Evolutionary conservation across 2,888 invertebrate genomes (phyloP).

Genomic region (Morpho deidamia): DNA sequence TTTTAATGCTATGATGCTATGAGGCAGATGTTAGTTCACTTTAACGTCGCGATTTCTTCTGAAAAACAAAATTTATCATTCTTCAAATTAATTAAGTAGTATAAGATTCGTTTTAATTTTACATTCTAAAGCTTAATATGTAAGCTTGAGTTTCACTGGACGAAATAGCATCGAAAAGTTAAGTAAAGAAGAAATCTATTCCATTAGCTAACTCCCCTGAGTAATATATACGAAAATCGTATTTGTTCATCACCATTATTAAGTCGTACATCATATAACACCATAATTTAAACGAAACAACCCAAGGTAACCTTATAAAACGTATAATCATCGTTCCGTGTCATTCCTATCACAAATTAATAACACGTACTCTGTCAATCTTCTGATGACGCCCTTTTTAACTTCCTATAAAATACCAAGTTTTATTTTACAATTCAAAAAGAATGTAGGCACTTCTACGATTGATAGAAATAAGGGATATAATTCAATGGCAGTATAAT

Average conservation of each 20-base stretch:
- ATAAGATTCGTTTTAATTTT: too few species aligned
- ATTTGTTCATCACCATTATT: slow-evolving; percentile 17
- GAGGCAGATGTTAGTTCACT: too few species aligned
- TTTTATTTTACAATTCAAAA: slow-evolving; percentile 13
- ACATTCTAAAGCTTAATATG: too few species aligned
- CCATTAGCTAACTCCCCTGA: too few species aligned
- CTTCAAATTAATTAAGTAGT: too few species aligned
- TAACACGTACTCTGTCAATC: slow-evolving; percentile 60
- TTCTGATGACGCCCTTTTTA: slow-evolving; percentile 37
- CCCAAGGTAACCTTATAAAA: slow-evolving; percentile 32
- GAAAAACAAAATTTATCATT: too few species aligned
- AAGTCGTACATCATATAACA: slow-evolving; percentile 27
- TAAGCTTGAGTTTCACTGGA: too few species aligned
- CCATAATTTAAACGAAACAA: slow-evolving; percentile 35
- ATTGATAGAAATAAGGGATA: slow-evolving; percentile 9
- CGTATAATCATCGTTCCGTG: slow-evolving; percentile 61
- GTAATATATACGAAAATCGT: too few species aligned
- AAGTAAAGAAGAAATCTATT: too few species aligned
- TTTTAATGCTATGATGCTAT: too few species aligned
- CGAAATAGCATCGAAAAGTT: too few species aligned
- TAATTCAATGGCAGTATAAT: slow-evolving; percentile 16
- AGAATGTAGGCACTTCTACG: slow-evolving; percentile 16
- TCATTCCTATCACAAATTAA: slow-evolving; percentile 68
- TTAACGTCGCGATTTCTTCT: too few species aligned
- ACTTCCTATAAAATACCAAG: slow-evolving; percentile 30